These are phyloP conservation scores for Falco biarmicus DNA, from an alignment of 2,797 vertebrate species.

Conservation along the genomic window DNA sequence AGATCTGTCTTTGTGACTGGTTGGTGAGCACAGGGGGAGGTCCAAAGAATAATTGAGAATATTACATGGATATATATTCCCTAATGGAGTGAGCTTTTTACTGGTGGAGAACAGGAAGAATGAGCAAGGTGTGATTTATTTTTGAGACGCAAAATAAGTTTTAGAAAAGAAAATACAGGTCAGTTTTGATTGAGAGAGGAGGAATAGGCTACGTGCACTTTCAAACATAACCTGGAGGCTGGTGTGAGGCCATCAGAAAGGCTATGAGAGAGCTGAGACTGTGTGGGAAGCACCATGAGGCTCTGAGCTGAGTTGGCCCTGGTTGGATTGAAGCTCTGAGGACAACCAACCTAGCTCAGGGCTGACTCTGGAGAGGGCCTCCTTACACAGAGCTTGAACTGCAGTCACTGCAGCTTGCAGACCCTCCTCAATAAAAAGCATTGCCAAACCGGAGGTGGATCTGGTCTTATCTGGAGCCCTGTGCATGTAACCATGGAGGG, in stretches of 20 bases:
- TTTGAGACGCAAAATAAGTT: background rate
- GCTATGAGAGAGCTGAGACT: background rate
- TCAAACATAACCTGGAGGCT: background rate
- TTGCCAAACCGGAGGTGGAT: background rate
- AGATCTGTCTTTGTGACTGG: background rate
- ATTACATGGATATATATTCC: background rate
- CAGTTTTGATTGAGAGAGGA: background rate
- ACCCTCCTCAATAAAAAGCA: background rate
- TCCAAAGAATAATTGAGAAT: background rate
- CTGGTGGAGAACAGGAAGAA: background rate
- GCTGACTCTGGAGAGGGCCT: background rate
- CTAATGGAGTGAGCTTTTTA: background rate
- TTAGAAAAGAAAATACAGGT: background rate
- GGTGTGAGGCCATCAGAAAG: background rate
- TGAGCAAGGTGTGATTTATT: background rate
- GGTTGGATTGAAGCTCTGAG: background rate
- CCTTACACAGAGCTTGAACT: background rate
- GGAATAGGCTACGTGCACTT: background rate
- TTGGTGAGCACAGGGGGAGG: background rate
- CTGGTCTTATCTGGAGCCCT: background rate
- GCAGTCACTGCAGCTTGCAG: background rate
- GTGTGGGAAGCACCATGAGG: background rate
- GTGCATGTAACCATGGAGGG: fast-evolving
- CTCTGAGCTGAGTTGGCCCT: background rate
- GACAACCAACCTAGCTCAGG: background rate